These are phyloP conservation scores for Pteropus alecto DNA, from an alignment of 2,113 vertebrate genomes.

Conservation along the genomic window DNA sequence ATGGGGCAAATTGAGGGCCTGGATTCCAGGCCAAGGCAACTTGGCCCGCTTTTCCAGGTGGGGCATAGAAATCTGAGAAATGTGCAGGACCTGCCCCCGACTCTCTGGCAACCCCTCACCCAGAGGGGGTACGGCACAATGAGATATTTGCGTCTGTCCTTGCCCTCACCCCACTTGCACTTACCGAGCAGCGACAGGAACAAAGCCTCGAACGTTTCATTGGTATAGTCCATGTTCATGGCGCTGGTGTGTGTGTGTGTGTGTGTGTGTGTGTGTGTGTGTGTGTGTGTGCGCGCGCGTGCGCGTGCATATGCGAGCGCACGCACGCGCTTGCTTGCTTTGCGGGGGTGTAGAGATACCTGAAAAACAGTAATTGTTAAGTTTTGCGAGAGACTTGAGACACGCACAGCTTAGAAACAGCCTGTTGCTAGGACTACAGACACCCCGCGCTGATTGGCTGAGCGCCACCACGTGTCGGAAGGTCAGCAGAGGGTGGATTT, in stretches of 20 bases:
- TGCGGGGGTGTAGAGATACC: accelerated
- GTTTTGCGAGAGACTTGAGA: not conserved
- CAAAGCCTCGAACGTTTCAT: not conserved
- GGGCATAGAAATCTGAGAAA: not conserved
- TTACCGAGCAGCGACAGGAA: not conserved
- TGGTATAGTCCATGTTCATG: not conserved
- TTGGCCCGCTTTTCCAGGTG: not conserved
- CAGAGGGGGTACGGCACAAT: not conserved
- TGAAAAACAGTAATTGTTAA: not conserved
- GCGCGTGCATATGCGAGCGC: accelerated
- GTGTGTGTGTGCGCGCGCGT: accelerated
- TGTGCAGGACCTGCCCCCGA: not conserved
- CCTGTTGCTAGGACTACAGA: conserved; percentile 44
- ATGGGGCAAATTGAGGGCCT: not conserved
- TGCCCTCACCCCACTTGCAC: not conserved
- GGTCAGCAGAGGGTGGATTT: accelerated
- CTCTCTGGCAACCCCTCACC: not conserved
- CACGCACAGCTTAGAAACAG: accelerated
- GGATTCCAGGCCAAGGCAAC: not conserved
- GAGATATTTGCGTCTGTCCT: not conserved
- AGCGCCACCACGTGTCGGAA: not conserved
- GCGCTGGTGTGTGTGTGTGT: not conserved
- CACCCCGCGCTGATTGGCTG: conserved; percentile 6
- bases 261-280: accelerated
- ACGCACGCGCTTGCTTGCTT: not conserved